Conservation (phyloP, 2,797 vertebrate genomes). For the Melanogrammus aeglefinus region DNA sequence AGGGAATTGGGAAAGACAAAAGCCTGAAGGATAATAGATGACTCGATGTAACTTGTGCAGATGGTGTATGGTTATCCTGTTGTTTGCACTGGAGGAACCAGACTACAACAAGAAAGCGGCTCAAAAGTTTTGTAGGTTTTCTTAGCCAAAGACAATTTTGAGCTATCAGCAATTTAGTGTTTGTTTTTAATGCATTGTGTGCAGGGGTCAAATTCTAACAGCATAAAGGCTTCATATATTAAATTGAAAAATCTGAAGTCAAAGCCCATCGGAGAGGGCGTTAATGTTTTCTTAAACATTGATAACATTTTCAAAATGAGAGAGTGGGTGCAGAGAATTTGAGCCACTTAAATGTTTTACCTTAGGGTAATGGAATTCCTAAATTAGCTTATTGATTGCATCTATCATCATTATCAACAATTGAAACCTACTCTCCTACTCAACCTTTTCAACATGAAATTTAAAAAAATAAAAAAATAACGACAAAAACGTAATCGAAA, state of each 20-base stretch:
- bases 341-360: not conserved
- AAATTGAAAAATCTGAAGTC: not conserved
- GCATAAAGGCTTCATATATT: not conserved
- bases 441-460: not conserved
- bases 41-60: not conserved
- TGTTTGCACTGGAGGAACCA: constrained; percentile 5
- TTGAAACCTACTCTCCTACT: not conserved
- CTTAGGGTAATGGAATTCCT: not conserved
- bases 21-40: constrained; percentile 3
- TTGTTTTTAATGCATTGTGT: not conserved
- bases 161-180: not conserved
- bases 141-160: not conserved
- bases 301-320: not conserved
- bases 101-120: not conserved
- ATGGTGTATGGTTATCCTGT: not conserved
- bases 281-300: not conserved
- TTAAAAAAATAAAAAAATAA: not conserved
- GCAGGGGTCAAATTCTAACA: not conserved
- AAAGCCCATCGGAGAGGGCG: not conserved
- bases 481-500: not conserved
- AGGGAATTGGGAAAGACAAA: constrained; percentile 9
- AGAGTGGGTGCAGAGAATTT: not conserved
- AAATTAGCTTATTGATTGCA: not conserved
- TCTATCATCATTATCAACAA: not conserved
- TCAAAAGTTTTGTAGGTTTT: not conserved